phyloP scores from a whole-genome alignment of 2,888 invertebrate genomes.

The Polymixis flavicincta region DNA sequence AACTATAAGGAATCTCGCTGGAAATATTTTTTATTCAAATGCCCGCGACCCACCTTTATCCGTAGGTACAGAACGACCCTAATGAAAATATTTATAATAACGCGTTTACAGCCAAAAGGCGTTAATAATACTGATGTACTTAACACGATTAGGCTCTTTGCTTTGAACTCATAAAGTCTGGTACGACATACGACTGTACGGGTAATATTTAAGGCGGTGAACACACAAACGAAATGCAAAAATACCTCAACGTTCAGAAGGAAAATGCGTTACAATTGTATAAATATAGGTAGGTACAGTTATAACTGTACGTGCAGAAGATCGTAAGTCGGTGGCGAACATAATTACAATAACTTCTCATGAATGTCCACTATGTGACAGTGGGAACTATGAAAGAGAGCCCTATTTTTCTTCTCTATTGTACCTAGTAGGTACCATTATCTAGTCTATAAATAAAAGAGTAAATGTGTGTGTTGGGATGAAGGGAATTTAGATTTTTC shows the following conservation, averaged over 20 bases:
- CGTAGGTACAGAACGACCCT: conserved; percentile 9
- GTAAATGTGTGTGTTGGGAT: conserved; percentile 13
- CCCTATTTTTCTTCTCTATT: conserved; percentile 63
- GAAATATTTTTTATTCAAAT: conserved; percentile 44
- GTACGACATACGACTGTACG: conserved; percentile 14
- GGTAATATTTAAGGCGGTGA: conserved; percentile 14
- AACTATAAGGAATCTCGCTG: conserved; percentile 34
- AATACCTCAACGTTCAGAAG: conserved; percentile 1
- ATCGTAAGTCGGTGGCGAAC: conserved; percentile 30
- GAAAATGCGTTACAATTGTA: background rate
- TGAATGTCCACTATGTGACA: conserved; percentile 61
- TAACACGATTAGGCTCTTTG: conserved; percentile 60
- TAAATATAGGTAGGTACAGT: background rate
- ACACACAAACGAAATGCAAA: conserved; percentile 11
- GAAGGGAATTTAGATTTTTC: background rate
- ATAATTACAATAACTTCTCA: conserved; percentile 72
- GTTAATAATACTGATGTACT: conserved; percentile 37
- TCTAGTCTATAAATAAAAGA: conserved; percentile 50
- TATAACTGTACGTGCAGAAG: conserved; percentile 24
- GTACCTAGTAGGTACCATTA: conserved; percentile 40
- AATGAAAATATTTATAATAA: conserved; percentile 43
- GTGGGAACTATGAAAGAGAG: conserved; percentile 65
- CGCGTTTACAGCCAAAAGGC: conserved; percentile 29
- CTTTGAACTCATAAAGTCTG: conserved; percentile 24
- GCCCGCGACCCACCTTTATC: conserved; percentile 9